phyloP scores from a whole-genome alignment of 1,140 invertebrate species.

The Agraylea sexmaculata region DNA sequence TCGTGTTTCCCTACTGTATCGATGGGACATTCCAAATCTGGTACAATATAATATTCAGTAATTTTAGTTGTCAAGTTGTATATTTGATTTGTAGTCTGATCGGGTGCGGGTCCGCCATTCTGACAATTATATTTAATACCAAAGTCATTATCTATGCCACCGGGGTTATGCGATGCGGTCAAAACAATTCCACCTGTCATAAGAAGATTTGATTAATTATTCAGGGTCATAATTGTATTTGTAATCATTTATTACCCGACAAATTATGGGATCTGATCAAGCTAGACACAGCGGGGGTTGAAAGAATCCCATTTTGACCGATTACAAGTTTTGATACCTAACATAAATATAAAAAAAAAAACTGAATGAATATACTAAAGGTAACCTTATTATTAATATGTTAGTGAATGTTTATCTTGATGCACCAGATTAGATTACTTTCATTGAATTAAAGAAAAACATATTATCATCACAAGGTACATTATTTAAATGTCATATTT shows the following conservation, averaged over 20 bases:
- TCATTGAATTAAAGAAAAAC: too few species aligned
- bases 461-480: too few species aligned
- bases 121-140: conserved; percentile 97
- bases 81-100: conserved; percentile 81
- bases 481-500: too few species aligned
- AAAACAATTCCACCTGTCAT: conserved; percentile 83
- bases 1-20: conserved; percentile 49
- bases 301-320: conserved; percentile 83
- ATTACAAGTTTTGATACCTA: conserved; percentile 75
- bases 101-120: conserved; percentile 95
- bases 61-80: conserved; percentile 72
- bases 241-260: conserved; percentile 30
- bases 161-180: conserved; percentile 98
- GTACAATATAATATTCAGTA: conserved; percentile 66
- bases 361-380: too few species aligned
- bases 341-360: conserved; percentile 16
- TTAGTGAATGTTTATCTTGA: too few species aligned
- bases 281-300: conserved; percentile 86
- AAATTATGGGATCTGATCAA: conserved; percentile 76
- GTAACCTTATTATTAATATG: too few species aligned
- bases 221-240: neutral
- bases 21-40: conserved; percentile 67
- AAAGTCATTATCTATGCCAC: conserved; percentile 93
- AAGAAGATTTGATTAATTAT: neutral
- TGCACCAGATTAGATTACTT: too few species aligned